Conservation (phyloP, 2,888 invertebrate genomes). For the Machimus atricapillus region DNA sequence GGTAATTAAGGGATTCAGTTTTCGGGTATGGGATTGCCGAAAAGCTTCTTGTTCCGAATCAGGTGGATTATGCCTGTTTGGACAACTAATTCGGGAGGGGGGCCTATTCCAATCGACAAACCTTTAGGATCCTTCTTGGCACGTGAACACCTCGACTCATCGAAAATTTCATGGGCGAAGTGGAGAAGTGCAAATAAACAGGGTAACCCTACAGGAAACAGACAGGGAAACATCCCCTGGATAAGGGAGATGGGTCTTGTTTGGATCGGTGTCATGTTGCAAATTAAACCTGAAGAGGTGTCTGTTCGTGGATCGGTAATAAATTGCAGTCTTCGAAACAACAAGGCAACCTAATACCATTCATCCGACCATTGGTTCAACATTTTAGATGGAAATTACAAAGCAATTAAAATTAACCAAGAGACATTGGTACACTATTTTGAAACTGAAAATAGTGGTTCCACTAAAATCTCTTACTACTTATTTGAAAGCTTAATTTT, state of each 20-base stretch:
- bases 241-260: background rate
- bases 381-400: background rate
- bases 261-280: background rate
- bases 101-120: background rate
- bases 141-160: background rate
- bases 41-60: background rate
- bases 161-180: background rate
- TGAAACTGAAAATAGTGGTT: background rate
- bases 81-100: background rate
- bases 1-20: constrained; percentile 9
- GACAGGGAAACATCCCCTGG: background rate
- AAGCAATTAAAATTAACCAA: background rate
- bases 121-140: background rate
- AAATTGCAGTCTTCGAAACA: background rate
- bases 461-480: background rate
- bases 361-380: background rate
- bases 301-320: background rate
- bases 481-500: too few relatives aligned
- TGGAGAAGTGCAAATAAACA: background rate
- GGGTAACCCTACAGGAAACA: background rate
- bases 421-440: background rate
- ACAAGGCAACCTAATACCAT: background rate
- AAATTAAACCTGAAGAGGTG: background rate
- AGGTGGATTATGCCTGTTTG: background rate
- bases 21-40: background rate